phyloP scores from a whole-genome alignment of 2,888 invertebrate species.

The Epicampocera succincta region DNA sequence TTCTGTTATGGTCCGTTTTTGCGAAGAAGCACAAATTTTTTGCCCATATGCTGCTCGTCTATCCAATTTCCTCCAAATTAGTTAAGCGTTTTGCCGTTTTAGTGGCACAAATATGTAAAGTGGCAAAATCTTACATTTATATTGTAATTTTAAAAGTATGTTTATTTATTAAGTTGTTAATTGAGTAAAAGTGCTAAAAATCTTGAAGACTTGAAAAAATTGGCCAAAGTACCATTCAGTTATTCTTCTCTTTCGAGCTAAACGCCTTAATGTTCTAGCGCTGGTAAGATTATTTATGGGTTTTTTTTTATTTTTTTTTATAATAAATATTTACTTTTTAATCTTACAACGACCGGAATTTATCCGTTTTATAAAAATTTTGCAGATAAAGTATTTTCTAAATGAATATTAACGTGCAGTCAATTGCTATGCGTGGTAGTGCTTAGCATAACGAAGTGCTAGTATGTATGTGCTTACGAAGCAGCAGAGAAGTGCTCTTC shows the following conservation, averaged over 20 bases:
- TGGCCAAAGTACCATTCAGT: conserved; percentile 21
- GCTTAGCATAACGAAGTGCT: conserved; percentile 34
- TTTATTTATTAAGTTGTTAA: too few species aligned
- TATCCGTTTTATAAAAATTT: conserved; percentile 40
- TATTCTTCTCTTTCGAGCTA: neutral
- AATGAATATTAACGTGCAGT: conserved; percentile 52
- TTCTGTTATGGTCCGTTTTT: too few species aligned
- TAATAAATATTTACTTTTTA: conserved; percentile 46
- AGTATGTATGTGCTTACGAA: too few species aligned
- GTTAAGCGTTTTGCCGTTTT: too few species aligned
- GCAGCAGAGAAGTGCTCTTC: neutral
- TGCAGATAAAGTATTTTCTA: conserved; percentile 22
- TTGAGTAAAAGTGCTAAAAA: too few species aligned
- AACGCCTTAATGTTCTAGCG: conserved; percentile 22
- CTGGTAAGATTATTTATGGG: neutral
- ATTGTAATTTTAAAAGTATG: too few species aligned
- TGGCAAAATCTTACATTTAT: too few species aligned
- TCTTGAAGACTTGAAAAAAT: too few species aligned
- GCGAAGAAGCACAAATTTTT: too few species aligned
- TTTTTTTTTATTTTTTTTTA: conserved; percentile 33
- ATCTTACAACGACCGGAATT: conserved; percentile 40
- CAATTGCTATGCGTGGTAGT: conserved; percentile 35
- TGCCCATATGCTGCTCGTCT: too few species aligned
- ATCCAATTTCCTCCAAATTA: too few species aligned
- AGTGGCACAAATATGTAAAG: too few species aligned